Conservation (phyloP, 2,888 invertebrate genomes). For the Xestobium rufovillosum region DNA sequence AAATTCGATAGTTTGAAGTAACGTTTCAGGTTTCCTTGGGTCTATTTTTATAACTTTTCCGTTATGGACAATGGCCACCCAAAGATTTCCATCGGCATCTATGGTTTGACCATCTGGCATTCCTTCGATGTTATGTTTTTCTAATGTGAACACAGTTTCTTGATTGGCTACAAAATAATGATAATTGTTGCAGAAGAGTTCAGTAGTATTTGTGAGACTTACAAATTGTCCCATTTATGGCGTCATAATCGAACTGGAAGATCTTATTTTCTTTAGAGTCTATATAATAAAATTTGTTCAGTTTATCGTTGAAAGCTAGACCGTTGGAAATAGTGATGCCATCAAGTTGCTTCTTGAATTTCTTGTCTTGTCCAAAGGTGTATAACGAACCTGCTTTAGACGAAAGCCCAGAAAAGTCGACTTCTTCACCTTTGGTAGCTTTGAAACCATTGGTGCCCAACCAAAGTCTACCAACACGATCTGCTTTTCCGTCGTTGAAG, state of each 20-base stretch:
- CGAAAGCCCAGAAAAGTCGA: too few relatives aligned
- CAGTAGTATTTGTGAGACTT: too few relatives aligned
- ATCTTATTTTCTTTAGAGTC: conserved; percentile 60
- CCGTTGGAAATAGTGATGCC: conserved; percentile 50
- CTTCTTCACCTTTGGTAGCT: too few relatives aligned
- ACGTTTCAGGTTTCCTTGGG: conserved; percentile 44
- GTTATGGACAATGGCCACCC: conserved; percentile 65
- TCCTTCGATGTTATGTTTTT: conserved; percentile 22
- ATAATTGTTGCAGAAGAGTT: conserved; percentile 1
- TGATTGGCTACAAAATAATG: too few relatives aligned
- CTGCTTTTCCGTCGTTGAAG: conserved; percentile 71
- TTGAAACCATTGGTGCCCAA: conserved; percentile 46
- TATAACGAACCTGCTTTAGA: conserved; percentile 18
- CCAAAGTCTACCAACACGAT: conserved; percentile 61
- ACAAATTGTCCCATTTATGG: conserved; percentile 43
- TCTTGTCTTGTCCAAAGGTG: conserved; percentile 9
- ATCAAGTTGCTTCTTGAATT: conserved; percentile 23
- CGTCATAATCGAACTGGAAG: conserved; percentile 60
- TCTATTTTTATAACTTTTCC: conserved; percentile 49
- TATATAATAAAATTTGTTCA: conserved; percentile 65
- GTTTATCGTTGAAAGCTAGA: conserved; percentile 61
- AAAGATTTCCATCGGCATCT: conserved; percentile 64
- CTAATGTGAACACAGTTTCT: too few relatives aligned
- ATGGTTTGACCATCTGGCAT: conserved; percentile 70
- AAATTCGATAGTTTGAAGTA: conserved; percentile 51